phyloP scores from a whole-genome alignment of 2,113 vertebrate genomes.

The Calypte anna region DNA sequence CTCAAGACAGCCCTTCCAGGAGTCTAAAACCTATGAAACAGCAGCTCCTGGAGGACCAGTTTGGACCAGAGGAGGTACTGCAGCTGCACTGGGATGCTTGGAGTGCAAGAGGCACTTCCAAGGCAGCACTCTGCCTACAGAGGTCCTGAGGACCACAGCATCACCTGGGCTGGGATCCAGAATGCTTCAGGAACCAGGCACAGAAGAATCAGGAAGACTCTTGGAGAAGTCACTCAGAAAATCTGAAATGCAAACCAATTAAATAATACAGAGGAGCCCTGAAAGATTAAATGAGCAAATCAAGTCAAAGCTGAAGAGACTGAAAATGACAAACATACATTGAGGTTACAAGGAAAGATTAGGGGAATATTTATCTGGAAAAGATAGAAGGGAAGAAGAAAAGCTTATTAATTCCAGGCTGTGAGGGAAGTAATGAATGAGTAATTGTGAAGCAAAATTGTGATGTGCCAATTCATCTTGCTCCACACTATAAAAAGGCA shows the following conservation, averaged over 20 bases:
- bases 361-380: constrained; percentile 17
- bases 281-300: neutral
- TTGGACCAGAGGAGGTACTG: neutral
- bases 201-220: neutral
- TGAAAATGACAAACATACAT: neutral
- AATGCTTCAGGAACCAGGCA: neutral
- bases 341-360: neutral
- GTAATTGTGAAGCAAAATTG: neutral
- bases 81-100: neutral
- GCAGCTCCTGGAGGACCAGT: neutral
- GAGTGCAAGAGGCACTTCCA: neutral
- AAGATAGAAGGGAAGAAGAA: neutral
- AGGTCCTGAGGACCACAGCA: neutral
- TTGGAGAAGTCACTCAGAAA: neutral
- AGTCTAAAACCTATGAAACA: neutral
- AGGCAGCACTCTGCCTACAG: neutral
- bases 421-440: neutral
- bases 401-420: constrained; percentile 13
- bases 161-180: neutral
- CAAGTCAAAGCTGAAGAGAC: neutral
- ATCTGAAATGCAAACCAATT: neutral
- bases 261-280: neutral
- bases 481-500: neutral
- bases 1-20: neutral
- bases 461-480: neutral